Base-by-base conservation (phyloP, 2,797 vertebrate genomes). In the Perodicticus potto region DNA sequence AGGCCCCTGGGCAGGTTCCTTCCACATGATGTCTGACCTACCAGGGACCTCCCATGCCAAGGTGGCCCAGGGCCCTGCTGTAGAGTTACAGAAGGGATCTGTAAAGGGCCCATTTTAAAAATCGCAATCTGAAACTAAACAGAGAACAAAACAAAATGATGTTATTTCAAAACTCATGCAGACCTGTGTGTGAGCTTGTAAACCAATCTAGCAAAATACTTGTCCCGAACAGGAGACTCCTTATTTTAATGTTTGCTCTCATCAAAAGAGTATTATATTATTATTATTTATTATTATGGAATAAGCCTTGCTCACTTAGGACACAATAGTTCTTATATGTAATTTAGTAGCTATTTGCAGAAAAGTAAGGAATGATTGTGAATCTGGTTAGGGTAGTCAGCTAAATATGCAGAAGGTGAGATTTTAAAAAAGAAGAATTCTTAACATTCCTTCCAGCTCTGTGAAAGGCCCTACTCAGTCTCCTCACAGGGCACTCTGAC, bases 371-470 rank as follows among this genome's bases (percentile, higher is more conserved):
- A 87, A 40, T 67, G 14, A 65, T 82, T 82, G 59, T 82, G 67
- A 77, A 57, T 81, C 59, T 34, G 40, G 5, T 19, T 94, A 63
- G 10, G 49, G 94, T 94, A 67, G 53, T 76, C 40, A 89, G 40
- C 86, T 77, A 92, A 94, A 90, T 74, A 87, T 49, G 40, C 22
- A 16, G 16, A 69, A 91, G 27, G 55, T 57, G 81, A 87, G 61
- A 73, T 29, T 34, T 7, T 73, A 61, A 80, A 43, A 34, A 55
- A 63, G 32, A 63, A 80, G 78, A 89, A 72, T 78, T 86, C 78
- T 91, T 82, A 63, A 91, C 94, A 93, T 85, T 95, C 65, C 45
- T 86, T 96, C 83, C 73, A 89, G 80, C 32, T 32, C 80, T 95
- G 17, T 70, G 84, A 93, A 94, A 96, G 55, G 20, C 73, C 80